Percentiles rank a stretch among this genome's conserved stretches.
Conservation (phyloP, 2,797 vertebrate genomes). For the Enteromius afrohamiltoni region DNA sequence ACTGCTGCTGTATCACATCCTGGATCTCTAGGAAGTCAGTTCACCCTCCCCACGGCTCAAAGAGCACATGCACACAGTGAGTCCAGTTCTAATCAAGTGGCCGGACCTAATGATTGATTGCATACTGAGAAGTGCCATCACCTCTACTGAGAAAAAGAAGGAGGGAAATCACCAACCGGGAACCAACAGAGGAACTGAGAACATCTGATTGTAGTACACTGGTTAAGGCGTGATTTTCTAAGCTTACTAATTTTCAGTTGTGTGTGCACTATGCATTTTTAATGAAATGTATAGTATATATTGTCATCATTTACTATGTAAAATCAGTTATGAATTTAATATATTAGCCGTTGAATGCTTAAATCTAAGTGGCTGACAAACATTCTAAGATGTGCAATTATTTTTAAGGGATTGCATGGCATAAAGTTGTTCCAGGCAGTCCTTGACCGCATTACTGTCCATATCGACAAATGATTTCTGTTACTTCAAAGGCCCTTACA, state of each 20-base stretch:
- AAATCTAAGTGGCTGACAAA: too few species aligned
- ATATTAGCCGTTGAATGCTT: not conserved
- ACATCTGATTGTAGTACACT: not conserved
- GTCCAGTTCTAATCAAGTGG: conserved; percentile 70
- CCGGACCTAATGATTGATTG: conserved; percentile 70
- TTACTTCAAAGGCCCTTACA: too few species aligned
- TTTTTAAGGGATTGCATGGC: too few species aligned
- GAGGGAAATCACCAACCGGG: conserved; percentile 22
- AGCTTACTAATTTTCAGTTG: not conserved
- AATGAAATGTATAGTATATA: not conserved
- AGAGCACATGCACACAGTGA: conserved; percentile 67
- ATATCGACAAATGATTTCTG: too few species aligned
- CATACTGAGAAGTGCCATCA: conserved; percentile 63
- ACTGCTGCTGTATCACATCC: not conserved
- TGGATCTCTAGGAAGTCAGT: not conserved
- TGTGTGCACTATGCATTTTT: not conserved
- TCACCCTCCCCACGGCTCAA: conserved; percentile 15
- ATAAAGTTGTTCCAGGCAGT: too few species aligned
- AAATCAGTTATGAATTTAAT: not conserved
- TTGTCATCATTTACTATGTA: not conserved
- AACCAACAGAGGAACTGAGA: not conserved
- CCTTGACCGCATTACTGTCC: too few species aligned
- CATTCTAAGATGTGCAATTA: too few species aligned
- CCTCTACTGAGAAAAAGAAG: conserved; percentile 47
- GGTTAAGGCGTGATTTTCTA: not conserved